Conservation (phyloP, 92 coral and sea anemone genomes). For the Parazoanthus darwini region DNA sequence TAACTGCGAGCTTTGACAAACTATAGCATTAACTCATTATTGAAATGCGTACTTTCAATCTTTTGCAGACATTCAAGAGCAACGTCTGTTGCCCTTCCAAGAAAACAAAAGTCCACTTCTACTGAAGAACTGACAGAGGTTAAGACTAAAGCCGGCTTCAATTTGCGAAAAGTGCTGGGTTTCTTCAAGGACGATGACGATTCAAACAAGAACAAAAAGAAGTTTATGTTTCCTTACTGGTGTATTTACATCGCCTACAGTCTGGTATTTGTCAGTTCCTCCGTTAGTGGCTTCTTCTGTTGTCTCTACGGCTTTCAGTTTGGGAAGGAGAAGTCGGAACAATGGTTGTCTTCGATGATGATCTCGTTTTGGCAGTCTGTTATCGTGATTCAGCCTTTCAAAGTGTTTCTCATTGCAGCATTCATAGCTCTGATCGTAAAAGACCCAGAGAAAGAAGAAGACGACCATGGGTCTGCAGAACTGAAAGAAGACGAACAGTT, state of each 20-base stretch:
- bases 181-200: conserved; percentile 58
- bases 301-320: conserved; percentile 76
- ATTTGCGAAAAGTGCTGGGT: conserved; percentile 36
- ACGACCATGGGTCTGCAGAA: conserved; percentile 46
- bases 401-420: conserved; percentile 84
- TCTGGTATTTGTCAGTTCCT: conserved; percentile 63
- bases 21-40: too few species aligned
- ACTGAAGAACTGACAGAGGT: conserved; percentile 5
- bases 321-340: conserved; percentile 80
- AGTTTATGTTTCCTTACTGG: conserved; percentile 84
- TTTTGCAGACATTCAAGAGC: conserved; percentile 9
- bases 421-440: conserved; percentile 92
- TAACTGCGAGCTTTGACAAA: too few species aligned
- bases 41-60: too few species aligned
- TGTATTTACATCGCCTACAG: conserved; percentile 78
- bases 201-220: conserved; percentile 54
- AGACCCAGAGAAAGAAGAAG: conserved; percentile 94
- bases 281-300: conserved; percentile 68
- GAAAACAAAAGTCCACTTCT: conserved; percentile 6
- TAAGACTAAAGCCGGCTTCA: conserved; percentile 26
- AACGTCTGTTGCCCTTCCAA: background rate
- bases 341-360: conserved; percentile 88
- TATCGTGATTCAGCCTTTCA: conserved; percentile 86
- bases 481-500: conserved; percentile 52
- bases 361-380: conserved; percentile 90